Percentiles rank a stretch among this genome's conserved stretches.
phyloP scores from a whole-genome alignment of 2,113 vertebrate species.

The Pyrgilauda ruficollis region DNA sequence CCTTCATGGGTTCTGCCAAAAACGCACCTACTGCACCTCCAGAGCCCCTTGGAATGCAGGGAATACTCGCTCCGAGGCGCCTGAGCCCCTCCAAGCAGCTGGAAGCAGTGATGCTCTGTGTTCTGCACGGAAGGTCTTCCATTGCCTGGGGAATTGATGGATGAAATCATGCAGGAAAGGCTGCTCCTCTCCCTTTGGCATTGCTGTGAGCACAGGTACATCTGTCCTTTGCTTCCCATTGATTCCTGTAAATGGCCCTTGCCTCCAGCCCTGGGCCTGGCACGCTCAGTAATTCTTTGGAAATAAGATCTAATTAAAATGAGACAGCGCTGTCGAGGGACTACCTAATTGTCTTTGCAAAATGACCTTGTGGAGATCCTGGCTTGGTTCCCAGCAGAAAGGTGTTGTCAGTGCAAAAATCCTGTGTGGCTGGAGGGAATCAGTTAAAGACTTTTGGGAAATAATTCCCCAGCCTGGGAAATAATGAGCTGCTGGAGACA shows the following conservation, averaged over 20 bases:
- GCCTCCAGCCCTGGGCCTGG: conserved; percentile 26
- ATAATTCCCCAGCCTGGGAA: background rate
- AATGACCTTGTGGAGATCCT: conserved; percentile 42
- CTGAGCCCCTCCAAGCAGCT: background rate
- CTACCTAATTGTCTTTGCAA: conserved; percentile 63
- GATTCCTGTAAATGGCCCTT: background rate
- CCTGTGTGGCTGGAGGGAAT: background rate
- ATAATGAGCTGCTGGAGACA: background rate
- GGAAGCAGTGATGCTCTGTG: background rate
- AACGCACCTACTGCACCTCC: rapidly evolving
- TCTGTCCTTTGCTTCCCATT: background rate
- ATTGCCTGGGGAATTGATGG: background rate
- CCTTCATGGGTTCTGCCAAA: background rate
- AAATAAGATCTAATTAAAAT: conserved; percentile 62
- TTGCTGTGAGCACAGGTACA: background rate
- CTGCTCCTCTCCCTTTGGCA: background rate
- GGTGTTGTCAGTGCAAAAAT: conserved; percentile 50
- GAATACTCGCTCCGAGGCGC: rapidly evolving
- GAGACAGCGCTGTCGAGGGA: conserved; percentile 12
- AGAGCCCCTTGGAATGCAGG: background rate
- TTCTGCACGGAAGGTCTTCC: rapidly evolving
- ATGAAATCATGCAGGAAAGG: background rate
- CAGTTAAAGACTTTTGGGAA: conserved; percentile 29
- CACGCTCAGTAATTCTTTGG: conserved; percentile 8
- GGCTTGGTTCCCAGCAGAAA: conserved; percentile 28